Percentiles rank a stretch among this genome's conserved stretches.
These are phyloP conservation scores for Lepetodrilus schrolli DNA, from an alignment of 2,888 invertebrate species.

Conservation along the genomic window DNA sequence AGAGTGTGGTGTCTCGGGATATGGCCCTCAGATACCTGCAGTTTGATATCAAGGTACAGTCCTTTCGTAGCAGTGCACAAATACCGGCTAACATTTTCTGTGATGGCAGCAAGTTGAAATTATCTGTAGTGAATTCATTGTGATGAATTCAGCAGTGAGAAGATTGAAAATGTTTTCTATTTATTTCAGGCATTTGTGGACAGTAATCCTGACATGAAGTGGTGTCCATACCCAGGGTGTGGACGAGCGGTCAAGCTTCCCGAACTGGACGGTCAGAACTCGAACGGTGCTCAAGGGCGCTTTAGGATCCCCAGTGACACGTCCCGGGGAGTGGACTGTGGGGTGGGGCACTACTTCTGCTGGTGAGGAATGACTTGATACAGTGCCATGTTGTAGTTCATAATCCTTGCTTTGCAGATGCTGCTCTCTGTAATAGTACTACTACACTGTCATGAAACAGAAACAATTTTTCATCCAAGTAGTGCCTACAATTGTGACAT, in stretches of 20 bases:
- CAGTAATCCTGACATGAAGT: conserved; percentile 82
- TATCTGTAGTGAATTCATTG: background rate
- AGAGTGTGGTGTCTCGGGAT: conserved; percentile 81
- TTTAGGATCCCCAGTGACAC: conserved; percentile 64
- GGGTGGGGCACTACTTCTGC: conserved; percentile 83
- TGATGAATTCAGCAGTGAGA: background rate
- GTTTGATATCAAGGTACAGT: conserved; percentile 81
- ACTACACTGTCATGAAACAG: no score
- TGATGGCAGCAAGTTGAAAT: background rate
- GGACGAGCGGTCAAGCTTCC: conserved; percentile 81
- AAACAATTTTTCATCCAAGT: no score
- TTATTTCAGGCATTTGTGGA: conserved; percentile 81
- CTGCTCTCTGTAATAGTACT: no score
- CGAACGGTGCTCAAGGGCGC: conserved; percentile 39
- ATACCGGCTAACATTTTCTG: no score
- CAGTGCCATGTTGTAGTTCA: no score
- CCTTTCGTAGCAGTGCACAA: no score
- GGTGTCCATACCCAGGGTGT: conserved; percentile 83
- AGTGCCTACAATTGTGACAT: background rate
- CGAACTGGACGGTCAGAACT: conserved; percentile 71
- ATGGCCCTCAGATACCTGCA: conserved; percentile 82
- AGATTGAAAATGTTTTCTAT: background rate
- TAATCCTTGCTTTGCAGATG: no score
- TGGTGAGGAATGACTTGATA: no score
- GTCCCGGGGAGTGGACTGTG: conserved; percentile 81